A percentile compares a stretch with the other conserved stretches of the same genome.
These are phyloP conservation scores for Amphilophus citrinellus DNA, from an alignment of 2,113 vertebrate species.

Conservation along the genomic window DNA sequence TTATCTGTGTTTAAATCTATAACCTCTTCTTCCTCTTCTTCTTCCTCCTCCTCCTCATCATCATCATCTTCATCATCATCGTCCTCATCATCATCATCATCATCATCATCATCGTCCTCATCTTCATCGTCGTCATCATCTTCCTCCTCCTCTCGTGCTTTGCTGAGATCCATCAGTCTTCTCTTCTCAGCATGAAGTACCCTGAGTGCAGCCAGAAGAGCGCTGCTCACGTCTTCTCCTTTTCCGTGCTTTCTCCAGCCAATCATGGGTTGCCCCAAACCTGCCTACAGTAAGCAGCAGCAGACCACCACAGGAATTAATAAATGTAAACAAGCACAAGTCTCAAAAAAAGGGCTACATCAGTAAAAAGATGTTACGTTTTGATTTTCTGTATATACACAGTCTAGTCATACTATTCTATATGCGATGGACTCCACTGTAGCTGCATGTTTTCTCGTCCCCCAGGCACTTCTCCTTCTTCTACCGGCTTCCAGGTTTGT, in stretches of 20 bases:
- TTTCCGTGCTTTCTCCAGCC: constrained; percentile 62
- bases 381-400: background rate
- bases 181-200: constrained; percentile 70
- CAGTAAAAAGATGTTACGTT: background rate
- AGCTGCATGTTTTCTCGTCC: constrained; percentile 50
- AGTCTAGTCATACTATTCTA: constrained; percentile 60
- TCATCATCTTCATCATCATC: constrained; percentile 48
- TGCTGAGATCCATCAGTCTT: constrained; percentile 64
- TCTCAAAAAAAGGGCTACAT: background rate
- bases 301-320: background rate
- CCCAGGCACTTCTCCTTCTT: constrained; percentile 58
- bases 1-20: background rate
- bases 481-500: constrained; percentile 25
- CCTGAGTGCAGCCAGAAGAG: constrained; percentile 62
- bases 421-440: constrained; percentile 66
- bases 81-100: constrained; percentile 54
- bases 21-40: constrained; percentile 61
- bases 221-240: constrained; percentile 32
- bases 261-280: constrained; percentile 55
- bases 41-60: constrained; percentile 34
- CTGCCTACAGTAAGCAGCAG: constrained; percentile 44
- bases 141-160: constrained; percentile 30
- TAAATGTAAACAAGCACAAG: background rate
- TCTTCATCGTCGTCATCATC: constrained; percentile 45
- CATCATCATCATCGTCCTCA: constrained; percentile 25